Evolutionary conservation across 1,140 invertebrate species (phyloP), one percentile per base, ranked within the genome.

Genomic region (Aphelenchoides fujianensis): DNA sequence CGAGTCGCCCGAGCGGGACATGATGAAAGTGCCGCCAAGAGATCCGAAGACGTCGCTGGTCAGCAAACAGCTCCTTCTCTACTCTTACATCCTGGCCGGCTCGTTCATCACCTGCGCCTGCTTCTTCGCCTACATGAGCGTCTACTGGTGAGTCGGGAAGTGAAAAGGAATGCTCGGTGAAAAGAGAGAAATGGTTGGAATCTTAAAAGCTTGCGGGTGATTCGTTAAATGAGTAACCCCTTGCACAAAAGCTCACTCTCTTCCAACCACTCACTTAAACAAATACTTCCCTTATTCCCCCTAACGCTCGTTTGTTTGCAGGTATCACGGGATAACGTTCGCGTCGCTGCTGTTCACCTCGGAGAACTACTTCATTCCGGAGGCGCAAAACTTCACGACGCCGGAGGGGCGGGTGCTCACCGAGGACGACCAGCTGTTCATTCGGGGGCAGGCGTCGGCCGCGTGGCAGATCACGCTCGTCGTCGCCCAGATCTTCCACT

Each of bases 391-490:
- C 52, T 77, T 83, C 67, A 82, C 81, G 3, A 77, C 69, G 9
- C 41, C 53, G 12, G 16, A 31, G 0, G 74, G 74, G 35, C 19
- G 68, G n/a, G 7, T 73, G 2, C 55, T 74, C 12, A 70, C 54
- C n/a, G 81, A 68, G 12, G 23, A 55, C 23, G 62, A 82, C 55
- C 81, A 82, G 66, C 32, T 82, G 35, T 63, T 67, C 27, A 82
- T 82, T 9, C 64, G 79, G 34, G 79, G 80, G 55, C 82, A 82
- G 35, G 59, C 37, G 1, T 23, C 53, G 64, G 81, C 81, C 36
- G 82, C 81, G 16, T 82, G 80, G 77, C 81, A 82, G 68, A 73
- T 84, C 31, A 82, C 79, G 41, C 68, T 84, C 9, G 81, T 82
- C 52, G 78, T 84, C 72, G 72, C 72, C 67, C 79, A 37, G 76